Evolutionary conservation across 2,113 vertebrate genomes (phyloP).

Genomic region (Mastomys natalensis): DNA sequence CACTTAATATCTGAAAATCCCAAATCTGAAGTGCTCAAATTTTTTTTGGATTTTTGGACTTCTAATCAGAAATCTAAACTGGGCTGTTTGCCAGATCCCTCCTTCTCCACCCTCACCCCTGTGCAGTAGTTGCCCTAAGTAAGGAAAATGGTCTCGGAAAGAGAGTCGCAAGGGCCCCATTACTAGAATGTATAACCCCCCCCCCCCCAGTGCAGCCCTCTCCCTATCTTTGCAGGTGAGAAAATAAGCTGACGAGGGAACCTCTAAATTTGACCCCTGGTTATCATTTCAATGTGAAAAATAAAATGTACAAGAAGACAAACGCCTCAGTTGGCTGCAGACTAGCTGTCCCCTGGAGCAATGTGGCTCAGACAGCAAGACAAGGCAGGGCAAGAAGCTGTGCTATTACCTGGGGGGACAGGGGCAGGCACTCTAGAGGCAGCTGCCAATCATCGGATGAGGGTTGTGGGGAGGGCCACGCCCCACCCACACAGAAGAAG

Average conservation of each 20-base stretch:
- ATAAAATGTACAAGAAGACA: not conserved
- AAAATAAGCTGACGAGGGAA: conserved; percentile 5
- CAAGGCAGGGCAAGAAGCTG: not conserved
- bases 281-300: not conserved
- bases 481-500: not conserved
- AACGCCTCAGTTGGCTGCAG: not conserved
- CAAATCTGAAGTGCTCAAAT: not conserved
- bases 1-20: not conserved
- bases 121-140: not conserved
- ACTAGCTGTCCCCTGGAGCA: conserved; percentile 61
- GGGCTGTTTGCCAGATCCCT: not conserved
- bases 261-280: not conserved
- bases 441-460: conserved; percentile 45
- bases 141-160: not conserved
- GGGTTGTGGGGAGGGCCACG: not conserved
- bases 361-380: conserved; percentile 26
- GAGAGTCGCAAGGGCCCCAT: not conserved
- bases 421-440: not conserved
- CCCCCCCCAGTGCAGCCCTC: too few relatives aligned
- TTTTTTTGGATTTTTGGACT: not conserved
- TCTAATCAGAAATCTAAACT: not conserved
- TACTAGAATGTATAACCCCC: not conserved
- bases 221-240: not conserved
- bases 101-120: not conserved
- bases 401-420: conserved; percentile 30